A percentile compares a stretch with the other conserved stretches of the same genome.
Conservation (phyloP, 2,113 vertebrate species). For the Leptocoma aspasia region DNA sequence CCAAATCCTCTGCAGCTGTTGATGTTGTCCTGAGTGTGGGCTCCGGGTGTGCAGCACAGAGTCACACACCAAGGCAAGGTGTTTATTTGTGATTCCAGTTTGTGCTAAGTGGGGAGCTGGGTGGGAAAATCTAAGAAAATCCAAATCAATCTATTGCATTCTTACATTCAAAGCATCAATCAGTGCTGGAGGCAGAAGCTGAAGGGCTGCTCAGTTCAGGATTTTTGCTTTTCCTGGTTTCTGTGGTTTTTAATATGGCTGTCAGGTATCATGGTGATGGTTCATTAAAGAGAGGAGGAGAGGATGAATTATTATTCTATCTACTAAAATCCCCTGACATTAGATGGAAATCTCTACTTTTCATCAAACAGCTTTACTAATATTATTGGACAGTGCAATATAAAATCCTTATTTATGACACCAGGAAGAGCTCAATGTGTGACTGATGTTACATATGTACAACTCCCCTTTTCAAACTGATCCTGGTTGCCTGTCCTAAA, state of each 20-base stretch:
- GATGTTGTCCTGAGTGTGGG: fast-evolving
- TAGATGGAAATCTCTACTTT: background rate
- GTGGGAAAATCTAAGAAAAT: background rate
- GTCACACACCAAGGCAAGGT: background rate
- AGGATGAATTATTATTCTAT: background rate
- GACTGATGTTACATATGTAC: background rate
- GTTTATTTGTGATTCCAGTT: background rate
- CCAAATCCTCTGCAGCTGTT: background rate
- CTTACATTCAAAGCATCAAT: background rate
- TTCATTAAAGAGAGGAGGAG: background rate
- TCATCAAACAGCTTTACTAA: background rate
- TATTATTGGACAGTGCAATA: background rate
- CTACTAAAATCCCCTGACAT: background rate
- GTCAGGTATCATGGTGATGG: background rate
- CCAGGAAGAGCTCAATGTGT: background rate
- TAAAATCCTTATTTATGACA: background rate
- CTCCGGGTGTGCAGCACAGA: fast-evolving
- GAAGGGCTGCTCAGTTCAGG: background rate
- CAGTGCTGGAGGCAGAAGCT: background rate
- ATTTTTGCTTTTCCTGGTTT: background rate
- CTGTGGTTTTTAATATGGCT: background rate
- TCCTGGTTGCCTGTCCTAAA: background rate
- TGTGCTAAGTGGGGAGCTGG: background rate
- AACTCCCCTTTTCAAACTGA: background rate
- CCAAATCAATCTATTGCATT: background rate